Conservation (phyloP, 2,888 invertebrate genomes). For the Galerucella nymphaeae region DNA sequence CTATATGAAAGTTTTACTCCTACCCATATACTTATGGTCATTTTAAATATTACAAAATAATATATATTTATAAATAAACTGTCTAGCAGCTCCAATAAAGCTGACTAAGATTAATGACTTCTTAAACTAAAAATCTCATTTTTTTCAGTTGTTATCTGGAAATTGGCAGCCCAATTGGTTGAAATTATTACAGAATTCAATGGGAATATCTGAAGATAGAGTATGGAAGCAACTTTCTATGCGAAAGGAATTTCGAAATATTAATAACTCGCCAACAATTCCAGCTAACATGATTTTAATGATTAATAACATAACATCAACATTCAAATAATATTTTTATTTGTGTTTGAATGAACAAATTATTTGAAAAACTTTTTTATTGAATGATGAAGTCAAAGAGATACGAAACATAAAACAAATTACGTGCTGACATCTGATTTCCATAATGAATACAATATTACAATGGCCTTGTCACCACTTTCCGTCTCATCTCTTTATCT, state of each 20-base stretch:
- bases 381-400: neutral
- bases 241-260: constrained; percentile 67
- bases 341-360: neutral
- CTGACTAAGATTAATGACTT: too few relatives aligned
- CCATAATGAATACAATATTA: constrained; percentile 5
- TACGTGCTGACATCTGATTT: constrained; percentile 12
- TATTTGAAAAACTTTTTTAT: neutral
- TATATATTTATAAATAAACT: too few relatives aligned
- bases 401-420: constrained; percentile 1
- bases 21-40: too few relatives aligned
- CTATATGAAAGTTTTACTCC: too few relatives aligned
- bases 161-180: constrained; percentile 67
- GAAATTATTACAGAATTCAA: constrained; percentile 64
- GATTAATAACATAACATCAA: constrained; percentile 55
- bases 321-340: constrained; percentile 54
- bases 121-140: constrained; percentile 27
- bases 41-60: too few relatives aligned
- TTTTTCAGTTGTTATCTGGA: constrained; percentile 65
- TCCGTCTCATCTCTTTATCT: neutral
- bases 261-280: constrained; percentile 53
- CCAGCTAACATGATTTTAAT: constrained; percentile 58
- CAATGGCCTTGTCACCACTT: constrained; percentile 14
- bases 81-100: too few relatives aligned
- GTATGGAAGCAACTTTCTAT: constrained; percentile 65
- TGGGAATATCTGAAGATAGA: constrained; percentile 66